phyloP scores from a whole-genome alignment of 2,113 vertebrate genomes.

The Mus musculus region GRCm39 chr2:103442001-103442500 shows the following conservation, averaged over 20 bases:
- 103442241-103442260: background rate
- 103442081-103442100: background rate
- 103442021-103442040: background rate
- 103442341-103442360: slow-evolving; percentile 39
- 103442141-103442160: background rate
- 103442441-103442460: slow-evolving; percentile 72
- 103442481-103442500: slow-evolving; percentile 77
- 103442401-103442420: slow-evolving; percentile 41
- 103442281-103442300: background rate
- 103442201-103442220: background rate
- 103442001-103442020: background rate
- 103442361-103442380: slow-evolving; percentile 72
- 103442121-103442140: background rate
- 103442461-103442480: slow-evolving; percentile 73
- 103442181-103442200: background rate
- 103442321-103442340: background rate
- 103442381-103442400: slow-evolving; percentile 68
- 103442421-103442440: slow-evolving; percentile 66
- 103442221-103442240: background rate
- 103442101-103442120: background rate
- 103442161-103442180: background rate
- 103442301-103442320: background rate
- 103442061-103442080: background rate
- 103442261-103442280: background rate
- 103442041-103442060: background rate